Evolutionary conservation across 1,140 invertebrate genomes (phyloP).

Genomic region (Nasonia giraulti): DNA sequence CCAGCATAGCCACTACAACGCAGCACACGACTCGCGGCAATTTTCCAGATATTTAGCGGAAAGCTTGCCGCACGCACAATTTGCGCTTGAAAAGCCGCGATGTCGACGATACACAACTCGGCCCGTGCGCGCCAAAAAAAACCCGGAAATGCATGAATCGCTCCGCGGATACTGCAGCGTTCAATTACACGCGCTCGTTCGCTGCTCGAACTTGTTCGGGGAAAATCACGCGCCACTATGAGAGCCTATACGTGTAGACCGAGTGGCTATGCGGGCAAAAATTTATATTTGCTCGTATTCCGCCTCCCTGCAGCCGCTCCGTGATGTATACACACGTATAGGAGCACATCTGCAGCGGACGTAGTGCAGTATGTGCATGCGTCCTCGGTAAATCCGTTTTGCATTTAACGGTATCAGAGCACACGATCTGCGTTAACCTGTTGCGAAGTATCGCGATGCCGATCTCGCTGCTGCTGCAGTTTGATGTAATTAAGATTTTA

Average conservation of each 20-base stretch:
- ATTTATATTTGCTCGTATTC: background rate
- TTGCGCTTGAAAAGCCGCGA: background rate
- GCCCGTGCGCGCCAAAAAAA: background rate
- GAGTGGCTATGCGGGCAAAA: background rate
- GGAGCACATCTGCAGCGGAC: background rate
- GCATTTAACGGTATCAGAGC: conserved; percentile 25
- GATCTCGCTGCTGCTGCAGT: background rate
- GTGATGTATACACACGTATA: background rate
- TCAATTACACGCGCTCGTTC: background rate
- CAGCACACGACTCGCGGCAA: background rate
- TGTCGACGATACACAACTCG: background rate
- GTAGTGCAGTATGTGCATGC: too few species aligned
- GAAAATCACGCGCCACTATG: background rate
- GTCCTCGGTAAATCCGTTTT: conserved; percentile 8
- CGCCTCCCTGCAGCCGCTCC: background rate
- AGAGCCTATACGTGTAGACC: background rate
- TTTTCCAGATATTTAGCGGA: background rate
- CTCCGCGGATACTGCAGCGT: background rate
- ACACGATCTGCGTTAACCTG: conserved; percentile 12
- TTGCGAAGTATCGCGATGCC: conserved; percentile 19
- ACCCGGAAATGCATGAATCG: background rate
- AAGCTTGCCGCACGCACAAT: background rate
- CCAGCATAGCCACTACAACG: too few species aligned
- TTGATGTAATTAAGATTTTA: conserved; percentile 6
- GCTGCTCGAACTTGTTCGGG: background rate